Conservation (phyloP, 2,797 vertebrate species). For the Manis javanica region DNA sequence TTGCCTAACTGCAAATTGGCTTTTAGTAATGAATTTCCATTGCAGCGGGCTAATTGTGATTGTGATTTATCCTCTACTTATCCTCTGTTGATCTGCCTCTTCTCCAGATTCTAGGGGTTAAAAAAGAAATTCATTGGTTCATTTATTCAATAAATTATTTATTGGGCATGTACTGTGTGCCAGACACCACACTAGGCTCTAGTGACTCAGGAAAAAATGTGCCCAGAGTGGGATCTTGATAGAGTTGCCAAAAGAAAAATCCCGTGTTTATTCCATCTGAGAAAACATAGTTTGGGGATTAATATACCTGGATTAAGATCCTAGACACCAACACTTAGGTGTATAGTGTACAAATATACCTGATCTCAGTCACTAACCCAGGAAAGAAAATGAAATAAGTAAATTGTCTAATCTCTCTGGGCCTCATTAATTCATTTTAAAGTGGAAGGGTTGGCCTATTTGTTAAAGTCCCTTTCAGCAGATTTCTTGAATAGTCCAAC, state of each 20-base stretch:
- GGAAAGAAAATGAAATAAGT: neutral
- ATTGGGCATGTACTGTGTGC: neutral
- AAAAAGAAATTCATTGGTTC: neutral
- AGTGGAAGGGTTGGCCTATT: neutral
- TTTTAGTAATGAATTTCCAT: slow-evolving; percentile 59
- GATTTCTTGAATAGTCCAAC: neutral
- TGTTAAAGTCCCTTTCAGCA: neutral
- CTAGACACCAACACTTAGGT: neutral
- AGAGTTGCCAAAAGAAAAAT: neutral
- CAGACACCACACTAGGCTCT: neutral
- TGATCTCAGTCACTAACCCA: neutral
- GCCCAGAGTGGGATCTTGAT: neutral
- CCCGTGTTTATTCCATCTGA: neutral
- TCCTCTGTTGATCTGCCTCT: neutral
- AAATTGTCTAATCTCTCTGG: neutral
- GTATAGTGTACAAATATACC: neutral
- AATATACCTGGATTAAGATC: neutral
- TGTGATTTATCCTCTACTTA: slow-evolving; percentile 55
- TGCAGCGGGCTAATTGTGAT: slow-evolving; percentile 44
- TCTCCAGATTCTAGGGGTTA: neutral
- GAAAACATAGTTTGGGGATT: neutral
- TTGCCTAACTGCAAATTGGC: slow-evolving; percentile 52
- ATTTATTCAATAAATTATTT: slow-evolving; percentile 19
- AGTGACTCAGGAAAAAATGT: neutral
- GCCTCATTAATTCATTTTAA: slow-evolving; percentile 2